Conservation (phyloP, 2,888 invertebrate genomes). For the Zygogramma bicolorata region DNA sequence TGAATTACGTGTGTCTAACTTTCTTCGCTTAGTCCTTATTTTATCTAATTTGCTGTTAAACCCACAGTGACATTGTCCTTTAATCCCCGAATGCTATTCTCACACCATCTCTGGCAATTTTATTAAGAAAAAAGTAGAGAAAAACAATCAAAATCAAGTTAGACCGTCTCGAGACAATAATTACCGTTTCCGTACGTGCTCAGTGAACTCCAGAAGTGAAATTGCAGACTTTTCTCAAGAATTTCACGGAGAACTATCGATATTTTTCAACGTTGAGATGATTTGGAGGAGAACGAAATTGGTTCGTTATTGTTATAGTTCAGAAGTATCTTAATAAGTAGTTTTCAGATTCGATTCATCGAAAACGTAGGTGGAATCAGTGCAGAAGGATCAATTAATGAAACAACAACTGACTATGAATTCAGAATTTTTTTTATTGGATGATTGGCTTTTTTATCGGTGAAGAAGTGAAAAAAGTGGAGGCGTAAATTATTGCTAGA, state of each 20-base stretch:
- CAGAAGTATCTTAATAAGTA: background rate
- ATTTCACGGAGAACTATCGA: background rate
- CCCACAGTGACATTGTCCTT: too few species aligned
- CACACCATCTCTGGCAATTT: constrained; percentile 26
- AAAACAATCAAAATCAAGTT: constrained; percentile 41
- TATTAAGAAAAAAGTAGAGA: constrained; percentile 16
- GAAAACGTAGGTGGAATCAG: too few species aligned
- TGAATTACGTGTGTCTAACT: too few species aligned
- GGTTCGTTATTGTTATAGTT: background rate
- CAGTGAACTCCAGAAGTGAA: constrained; percentile 35
- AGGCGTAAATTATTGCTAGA: too few species aligned
- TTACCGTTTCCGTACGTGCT: constrained; percentile 39
- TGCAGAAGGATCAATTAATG: too few species aligned
- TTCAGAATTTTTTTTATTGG: too few species aligned
- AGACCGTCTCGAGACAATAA: constrained; percentile 38
- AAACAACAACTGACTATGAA: too few species aligned
- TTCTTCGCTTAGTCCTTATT: too few species aligned
- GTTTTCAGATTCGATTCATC: background rate
- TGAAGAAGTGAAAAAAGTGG: too few species aligned
- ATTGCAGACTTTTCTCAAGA: constrained; percentile 26
- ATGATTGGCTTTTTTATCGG: too few species aligned
- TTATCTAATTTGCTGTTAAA: too few species aligned
- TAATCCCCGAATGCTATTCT: too few species aligned
- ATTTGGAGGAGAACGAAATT: background rate
- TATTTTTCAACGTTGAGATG: background rate